These are phyloP conservation scores for Alauda arvensis DNA, from an alignment of 2,797 vertebrate species.

Conservation along the genomic window DNA sequence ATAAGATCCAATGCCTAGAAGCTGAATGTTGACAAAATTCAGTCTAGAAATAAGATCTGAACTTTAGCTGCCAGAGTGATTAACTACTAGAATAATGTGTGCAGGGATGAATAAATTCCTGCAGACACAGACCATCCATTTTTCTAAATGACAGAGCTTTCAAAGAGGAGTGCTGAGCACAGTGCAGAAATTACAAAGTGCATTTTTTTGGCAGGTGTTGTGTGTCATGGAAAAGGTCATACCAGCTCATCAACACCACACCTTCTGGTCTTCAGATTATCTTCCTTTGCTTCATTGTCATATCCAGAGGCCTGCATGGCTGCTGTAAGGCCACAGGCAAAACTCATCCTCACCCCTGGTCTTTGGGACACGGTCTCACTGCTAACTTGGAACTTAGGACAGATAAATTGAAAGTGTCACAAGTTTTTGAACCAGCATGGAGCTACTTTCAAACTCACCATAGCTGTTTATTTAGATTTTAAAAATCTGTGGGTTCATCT, in stretches of 20 bases:
- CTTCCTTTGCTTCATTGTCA: neutral
- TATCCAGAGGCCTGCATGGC: neutral
- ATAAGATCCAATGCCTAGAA: neutral
- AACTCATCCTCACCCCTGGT: neutral
- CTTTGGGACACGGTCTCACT: neutral
- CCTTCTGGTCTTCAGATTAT: neutral
- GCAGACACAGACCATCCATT: slow-evolving; percentile 4
- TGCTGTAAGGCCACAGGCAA: neutral
- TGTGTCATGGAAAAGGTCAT: neutral
- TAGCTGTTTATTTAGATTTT: neutral
- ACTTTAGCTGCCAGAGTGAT: slow-evolving; percentile 11
- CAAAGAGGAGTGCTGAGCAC: neutral
- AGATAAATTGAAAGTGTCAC: neutral
- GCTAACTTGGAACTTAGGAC: neutral
- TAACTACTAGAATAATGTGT: neutral
- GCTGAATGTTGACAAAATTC: slow-evolving; percentile 26
- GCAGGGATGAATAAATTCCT: neutral
- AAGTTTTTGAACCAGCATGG: neutral
- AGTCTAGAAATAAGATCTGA: neutral
- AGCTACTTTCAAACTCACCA: neutral
- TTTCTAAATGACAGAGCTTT: slow-evolving; percentile 5
- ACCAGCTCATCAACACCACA: neutral
- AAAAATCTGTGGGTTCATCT: neutral
- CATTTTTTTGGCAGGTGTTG: neutral
- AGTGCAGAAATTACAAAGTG: neutral